phyloP scores from a whole-genome alignment of 2,888 invertebrate genomes.

The Sesia apiformis region DNA sequence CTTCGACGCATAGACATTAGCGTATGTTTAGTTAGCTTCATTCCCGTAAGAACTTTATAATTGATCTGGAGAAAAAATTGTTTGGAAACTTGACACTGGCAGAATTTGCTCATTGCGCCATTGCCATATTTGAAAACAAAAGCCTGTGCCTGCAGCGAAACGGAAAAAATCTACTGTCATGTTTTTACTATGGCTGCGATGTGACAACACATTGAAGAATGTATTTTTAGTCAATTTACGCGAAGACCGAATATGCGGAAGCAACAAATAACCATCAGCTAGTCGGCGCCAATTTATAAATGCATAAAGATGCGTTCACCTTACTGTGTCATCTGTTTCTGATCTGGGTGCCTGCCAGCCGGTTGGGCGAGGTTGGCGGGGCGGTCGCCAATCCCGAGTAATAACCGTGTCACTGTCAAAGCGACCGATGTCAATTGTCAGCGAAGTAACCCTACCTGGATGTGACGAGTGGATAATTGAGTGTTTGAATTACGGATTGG shows the following conservation, averaged over 20 bases:
- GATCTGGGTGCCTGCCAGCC: slow-evolving; percentile 41
- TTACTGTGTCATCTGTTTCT: slow-evolving; percentile 28
- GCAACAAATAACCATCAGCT: background rate
- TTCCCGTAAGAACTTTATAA: too few species aligned
- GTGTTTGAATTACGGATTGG: background rate
- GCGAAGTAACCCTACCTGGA: background rate
- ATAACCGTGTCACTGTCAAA: slow-evolving; percentile 25
- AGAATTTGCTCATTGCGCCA: too few species aligned
- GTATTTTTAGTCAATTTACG: background rate
- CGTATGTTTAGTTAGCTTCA: too few species aligned
- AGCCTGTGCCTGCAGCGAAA: too few species aligned
- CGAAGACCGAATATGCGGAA: background rate
- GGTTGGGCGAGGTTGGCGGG: slow-evolving; percentile 23
- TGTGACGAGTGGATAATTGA: slow-evolving; percentile 1
- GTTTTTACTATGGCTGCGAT: background rate
- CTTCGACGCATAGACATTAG: too few species aligned
- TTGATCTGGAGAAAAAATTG: too few species aligned
- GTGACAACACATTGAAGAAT: background rate
- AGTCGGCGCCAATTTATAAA: slow-evolving; percentile 30
- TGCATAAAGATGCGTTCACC: slow-evolving; percentile 29
- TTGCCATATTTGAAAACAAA: too few species aligned
- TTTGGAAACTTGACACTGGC: too few species aligned
- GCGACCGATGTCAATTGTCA: slow-evolving; percentile 1
- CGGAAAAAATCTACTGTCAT: too few species aligned
- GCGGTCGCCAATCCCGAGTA: slow-evolving; percentile 28